A percentile compares a stretch with the other conserved stretches of the same genome.
These are phyloP conservation scores for Parnassius orleans DNA, from an alignment of 2,888 invertebrate species.

Conservation along the genomic window DNA sequence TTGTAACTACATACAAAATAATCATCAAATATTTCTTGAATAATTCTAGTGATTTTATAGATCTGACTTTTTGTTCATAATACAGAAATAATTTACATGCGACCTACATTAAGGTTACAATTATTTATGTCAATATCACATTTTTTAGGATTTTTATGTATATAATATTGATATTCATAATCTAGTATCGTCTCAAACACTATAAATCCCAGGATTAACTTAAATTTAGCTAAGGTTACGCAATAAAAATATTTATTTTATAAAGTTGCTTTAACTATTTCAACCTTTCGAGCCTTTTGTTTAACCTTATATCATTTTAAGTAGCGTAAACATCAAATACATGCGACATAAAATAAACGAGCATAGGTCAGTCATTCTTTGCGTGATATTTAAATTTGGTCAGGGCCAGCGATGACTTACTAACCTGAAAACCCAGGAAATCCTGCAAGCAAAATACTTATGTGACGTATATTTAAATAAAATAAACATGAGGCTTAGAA, in stretches of 20 bases:
- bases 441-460: constrained; percentile 72
- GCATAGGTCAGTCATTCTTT: constrained; percentile 19
- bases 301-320: constrained; percentile 7
- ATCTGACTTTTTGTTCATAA: no score
- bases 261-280: background rate
- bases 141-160: no score
- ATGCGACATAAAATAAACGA: constrained; percentile 27
- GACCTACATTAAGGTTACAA: no score
- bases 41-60: no score
- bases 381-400: constrained; percentile 23
- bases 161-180: no score
- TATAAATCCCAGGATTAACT: no score
- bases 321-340: constrained; percentile 18
- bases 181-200: no score
- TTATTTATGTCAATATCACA: no score
- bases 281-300: background rate
- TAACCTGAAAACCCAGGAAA: constrained; percentile 80
- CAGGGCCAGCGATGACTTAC: constrained; percentile 40
- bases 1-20: constrained; percentile 1
- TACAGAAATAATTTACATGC: no score
- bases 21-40: background rate
- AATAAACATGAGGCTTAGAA: constrained; percentile 26
- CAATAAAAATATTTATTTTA: no score
- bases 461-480: constrained; percentile 50
- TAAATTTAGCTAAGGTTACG: no score